Base-by-base conservation (phyloP, 2,888 invertebrate genomes). In the Calliphora vomitoria region DNA sequence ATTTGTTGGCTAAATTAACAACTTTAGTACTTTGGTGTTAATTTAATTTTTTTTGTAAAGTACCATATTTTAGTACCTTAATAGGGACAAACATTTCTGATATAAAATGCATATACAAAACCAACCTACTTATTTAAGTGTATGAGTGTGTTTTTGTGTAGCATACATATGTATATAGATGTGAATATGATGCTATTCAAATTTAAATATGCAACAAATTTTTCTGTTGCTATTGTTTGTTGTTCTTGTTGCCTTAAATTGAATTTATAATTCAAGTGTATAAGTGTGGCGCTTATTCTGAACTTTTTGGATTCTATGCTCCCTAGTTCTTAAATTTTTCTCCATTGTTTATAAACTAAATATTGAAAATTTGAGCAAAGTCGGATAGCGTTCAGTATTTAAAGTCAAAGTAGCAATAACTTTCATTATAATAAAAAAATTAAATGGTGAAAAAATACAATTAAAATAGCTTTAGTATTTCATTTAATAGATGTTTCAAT, bases 151-250 rank as follows among this genome's bases (percentile, higher is more conserved):
- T 68, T 60, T 62, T 38, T 68, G 20, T 62, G 62, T 55, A 53
- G n/a, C 35, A 41, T 4, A n/a, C 3, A 18, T 38, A 1, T 58
- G 15, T 55, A n/a, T 35, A 47, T 41, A 31, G 25, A 47, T 50
- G 68, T 44, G 69, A 38, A 76, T 74, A 75, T 66, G 69, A 66
- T 80, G 50, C 31, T 58, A 80, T 85, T 85, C 80, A 85, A 82
- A 82, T 75, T 85, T 85, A 83, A 80, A 86, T 82, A 82, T 86
- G 74, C 82, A 82, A 82, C 35, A 79, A 71, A 44, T 71, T 55
- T 58, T 78, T 66, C 8, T 72, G 58, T 62, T 86, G 50, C 31
- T 47, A 13, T 44, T 68, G 15, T 47, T 47, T 13, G n/a, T 50
- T 69, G 5, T 69, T 31, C 15, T 69, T 50, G 69, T 31, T 53